These are phyloP conservation scores for Protonibea diacanthus DNA, from an alignment of 2,797 vertebrate genomes.

Conservation along the genomic window DNA sequence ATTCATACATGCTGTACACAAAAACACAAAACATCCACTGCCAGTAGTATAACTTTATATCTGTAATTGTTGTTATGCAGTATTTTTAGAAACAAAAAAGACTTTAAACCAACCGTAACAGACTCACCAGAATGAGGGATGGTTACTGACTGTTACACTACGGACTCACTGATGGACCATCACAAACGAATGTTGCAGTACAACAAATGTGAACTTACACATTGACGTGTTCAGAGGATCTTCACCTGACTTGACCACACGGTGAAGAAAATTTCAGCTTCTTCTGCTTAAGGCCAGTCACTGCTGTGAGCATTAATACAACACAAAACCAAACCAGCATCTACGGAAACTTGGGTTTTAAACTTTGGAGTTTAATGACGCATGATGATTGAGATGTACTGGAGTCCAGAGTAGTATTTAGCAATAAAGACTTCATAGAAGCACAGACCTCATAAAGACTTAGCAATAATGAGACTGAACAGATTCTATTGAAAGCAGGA, in stretches of 20 bases:
- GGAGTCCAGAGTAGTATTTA: constrained; percentile 33
- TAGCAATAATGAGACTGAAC: constrained; percentile 62
- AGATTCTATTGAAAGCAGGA: constrained; percentile 36
- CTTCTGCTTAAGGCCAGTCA: background rate
- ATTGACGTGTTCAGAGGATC: background rate
- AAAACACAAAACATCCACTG: constrained; percentile 9
- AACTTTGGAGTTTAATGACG: constrained; percentile 7
- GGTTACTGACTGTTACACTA: constrained; percentile 31
- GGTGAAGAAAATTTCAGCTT: background rate
- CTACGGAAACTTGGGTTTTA: constrained; percentile 19
- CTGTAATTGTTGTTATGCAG: constrained; percentile 22
- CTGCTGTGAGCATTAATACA: background rate
- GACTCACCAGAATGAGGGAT: background rate
- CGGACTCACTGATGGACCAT: background rate
- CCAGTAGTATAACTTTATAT: constrained; percentile 14
- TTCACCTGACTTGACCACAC: constrained; percentile 11
- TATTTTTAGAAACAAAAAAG: constrained; percentile 32
- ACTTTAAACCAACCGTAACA: constrained; percentile 41
- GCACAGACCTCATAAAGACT: constrained; percentile 46
- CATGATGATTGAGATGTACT: constrained; percentile 19
- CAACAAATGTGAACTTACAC: constrained; percentile 7
- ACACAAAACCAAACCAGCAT: constrained; percentile 35
- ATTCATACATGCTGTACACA: background rate
- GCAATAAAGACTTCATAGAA: constrained; percentile 52
- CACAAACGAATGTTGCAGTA: constrained; percentile 25